These are phyloP conservation scores for Sciaenops ocellatus DNA, from an alignment of 2,797 vertebrate genomes.

Conservation along the genomic window DNA sequence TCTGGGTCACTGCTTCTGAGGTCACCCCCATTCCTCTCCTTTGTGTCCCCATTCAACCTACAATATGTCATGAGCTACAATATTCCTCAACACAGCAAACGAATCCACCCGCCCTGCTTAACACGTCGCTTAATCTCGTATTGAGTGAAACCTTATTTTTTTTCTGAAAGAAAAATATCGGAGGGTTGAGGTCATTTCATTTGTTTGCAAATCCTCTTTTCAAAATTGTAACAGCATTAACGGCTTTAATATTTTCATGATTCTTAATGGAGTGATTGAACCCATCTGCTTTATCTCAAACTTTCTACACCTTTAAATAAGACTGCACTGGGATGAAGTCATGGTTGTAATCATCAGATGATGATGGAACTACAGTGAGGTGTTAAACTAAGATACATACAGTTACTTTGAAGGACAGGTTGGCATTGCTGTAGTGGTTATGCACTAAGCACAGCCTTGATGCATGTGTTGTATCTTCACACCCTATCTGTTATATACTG, in stretches of 20 bases:
- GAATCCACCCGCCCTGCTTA: conserved; percentile 15
- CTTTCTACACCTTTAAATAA: not conserved
- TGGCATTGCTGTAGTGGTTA: not conserved
- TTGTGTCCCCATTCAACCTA: conserved; percentile 74
- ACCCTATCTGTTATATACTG: too few relatives aligned
- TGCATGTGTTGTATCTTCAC: too few relatives aligned
- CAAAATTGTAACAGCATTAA: not conserved
- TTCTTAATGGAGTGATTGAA: not conserved
- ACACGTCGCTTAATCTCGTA: conserved; percentile 47
- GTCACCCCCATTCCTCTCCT: conserved; percentile 59
- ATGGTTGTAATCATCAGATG: not conserved
- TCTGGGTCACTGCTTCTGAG: conserved; percentile 82
- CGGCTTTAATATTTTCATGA: not conserved
- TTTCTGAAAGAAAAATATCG: conserved; percentile 15
- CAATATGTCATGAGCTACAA: conserved; percentile 71
- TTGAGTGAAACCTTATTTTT: conserved; percentile 40
- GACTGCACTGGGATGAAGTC: not conserved
- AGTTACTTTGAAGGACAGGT: not conserved
- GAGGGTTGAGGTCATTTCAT: not conserved
- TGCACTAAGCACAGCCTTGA: not conserved
- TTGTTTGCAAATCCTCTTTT: conserved; percentile 38
- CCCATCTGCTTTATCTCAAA: not conserved
- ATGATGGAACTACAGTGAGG: not conserved
- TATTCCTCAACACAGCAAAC: conserved; percentile 39
- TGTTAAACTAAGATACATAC: not conserved